Evolutionary conservation across 2,888 invertebrate genomes (phyloP).

Genomic region (Drosophila tanythrix): DNA sequence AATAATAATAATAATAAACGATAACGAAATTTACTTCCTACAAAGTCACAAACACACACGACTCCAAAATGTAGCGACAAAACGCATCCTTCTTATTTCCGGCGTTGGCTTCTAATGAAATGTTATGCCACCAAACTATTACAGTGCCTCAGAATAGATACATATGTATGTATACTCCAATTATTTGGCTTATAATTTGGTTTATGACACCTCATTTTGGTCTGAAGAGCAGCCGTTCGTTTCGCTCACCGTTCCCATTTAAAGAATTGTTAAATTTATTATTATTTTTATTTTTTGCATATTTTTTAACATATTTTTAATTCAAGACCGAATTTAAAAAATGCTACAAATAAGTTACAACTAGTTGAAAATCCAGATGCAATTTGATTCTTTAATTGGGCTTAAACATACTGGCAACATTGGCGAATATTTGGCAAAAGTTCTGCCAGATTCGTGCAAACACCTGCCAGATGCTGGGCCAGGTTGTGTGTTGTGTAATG

Average conservation of each 20-base stretch:
- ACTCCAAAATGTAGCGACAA: conserved; percentile 44
- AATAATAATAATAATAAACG: conserved; percentile 81
- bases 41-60: conserved; percentile 48
- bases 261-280: neutral
- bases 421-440: neutral
- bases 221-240: neutral
- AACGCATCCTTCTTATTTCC: conserved; percentile 74
- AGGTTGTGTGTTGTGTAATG: neutral
- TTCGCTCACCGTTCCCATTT: neutral
- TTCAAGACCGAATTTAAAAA: neutral
- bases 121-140: conserved; percentile 62
- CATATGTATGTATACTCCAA: neutral
- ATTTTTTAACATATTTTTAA: neutral
- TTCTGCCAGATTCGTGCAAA: neutral
- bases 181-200: conserved; percentile 58
- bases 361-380: accelerated
- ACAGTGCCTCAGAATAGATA: conserved; percentile 23
- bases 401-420: neutral
- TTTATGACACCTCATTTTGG: conserved; percentile 41
- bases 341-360: neutral
- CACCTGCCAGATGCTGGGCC: neutral
- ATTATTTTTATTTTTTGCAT: neutral
- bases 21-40: conserved; percentile 78
- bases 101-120: conserved; percentile 61
- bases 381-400: neutral